These are phyloP conservation scores for Hypselothyrea guttata DNA, from an alignment of 2,888 invertebrate genomes.

Conservation along the genomic window DNA sequence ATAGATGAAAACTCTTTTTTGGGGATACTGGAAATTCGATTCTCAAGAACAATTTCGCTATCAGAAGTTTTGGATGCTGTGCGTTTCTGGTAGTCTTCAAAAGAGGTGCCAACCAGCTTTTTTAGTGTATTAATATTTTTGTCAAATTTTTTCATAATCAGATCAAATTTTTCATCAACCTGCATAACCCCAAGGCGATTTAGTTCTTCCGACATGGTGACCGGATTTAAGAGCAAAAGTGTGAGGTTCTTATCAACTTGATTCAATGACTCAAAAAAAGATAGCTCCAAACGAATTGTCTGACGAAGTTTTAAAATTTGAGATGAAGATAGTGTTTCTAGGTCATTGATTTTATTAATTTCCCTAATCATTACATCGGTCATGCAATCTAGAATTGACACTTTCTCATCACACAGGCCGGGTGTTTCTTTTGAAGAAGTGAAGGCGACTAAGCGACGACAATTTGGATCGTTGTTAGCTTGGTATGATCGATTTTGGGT, in stretches of 20 bases:
- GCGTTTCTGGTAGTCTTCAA: slow-evolving; percentile 57
- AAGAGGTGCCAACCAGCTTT: slow-evolving; percentile 78
- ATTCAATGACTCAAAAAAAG: slow-evolving; percentile 80
- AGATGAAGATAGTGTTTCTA: slow-evolving; percentile 60
- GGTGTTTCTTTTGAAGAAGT: slow-evolving; percentile 28
- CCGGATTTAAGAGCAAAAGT: slow-evolving; percentile 78
- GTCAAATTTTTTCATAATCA: slow-evolving; percentile 78
- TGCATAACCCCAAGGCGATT: slow-evolving; percentile 32
- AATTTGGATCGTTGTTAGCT: slow-evolving; percentile 13
- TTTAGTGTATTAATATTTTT: slow-evolving; percentile 81
- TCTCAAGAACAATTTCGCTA: neutral
- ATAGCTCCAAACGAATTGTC: slow-evolving; percentile 72
- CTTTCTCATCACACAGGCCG: slow-evolving; percentile 26
- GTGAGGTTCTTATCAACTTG: slow-evolving; percentile 80
- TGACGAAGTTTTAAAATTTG: slow-evolving; percentile 73
- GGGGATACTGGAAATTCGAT: slow-evolving; percentile 2
- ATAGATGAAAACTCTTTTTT: neutral
- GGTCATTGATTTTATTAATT: slow-evolving; percentile 79
- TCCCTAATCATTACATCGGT: slow-evolving; percentile 69
- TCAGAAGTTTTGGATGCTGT: neutral
- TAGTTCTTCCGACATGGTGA: slow-evolving; percentile 71
- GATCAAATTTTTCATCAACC: slow-evolving; percentile 53
- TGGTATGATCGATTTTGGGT: neutral
- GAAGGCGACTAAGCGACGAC: slow-evolving; percentile 12
- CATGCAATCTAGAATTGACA: slow-evolving; percentile 53